Evolutionary conservation across 2,113 vertebrate genomes (phyloP).

Genomic region (Anoura caudifer): DNA sequence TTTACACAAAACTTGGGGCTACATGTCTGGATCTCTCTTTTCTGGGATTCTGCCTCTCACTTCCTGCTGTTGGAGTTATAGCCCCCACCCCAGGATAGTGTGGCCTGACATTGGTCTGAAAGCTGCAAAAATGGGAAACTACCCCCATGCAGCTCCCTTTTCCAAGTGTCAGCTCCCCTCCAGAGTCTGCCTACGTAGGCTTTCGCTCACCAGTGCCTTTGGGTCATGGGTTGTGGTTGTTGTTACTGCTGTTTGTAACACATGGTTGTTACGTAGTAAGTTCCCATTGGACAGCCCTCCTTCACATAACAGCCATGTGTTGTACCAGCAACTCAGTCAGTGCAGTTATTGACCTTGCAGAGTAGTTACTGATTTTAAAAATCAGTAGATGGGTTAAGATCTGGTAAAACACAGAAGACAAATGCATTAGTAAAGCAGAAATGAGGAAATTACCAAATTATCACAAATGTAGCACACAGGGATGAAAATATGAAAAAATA

Average conservation of each 20-base stretch:
- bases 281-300: too few relatives aligned
- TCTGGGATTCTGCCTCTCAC: neutral
- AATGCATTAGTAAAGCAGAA: neutral
- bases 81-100: neutral
- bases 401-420: neutral
- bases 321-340: neutral
- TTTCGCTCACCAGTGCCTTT: neutral
- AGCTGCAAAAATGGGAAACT: neutral
- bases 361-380: constrained; percentile 16
- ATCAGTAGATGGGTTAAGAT: neutral
- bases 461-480: neutral
- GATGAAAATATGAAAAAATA: neutral
- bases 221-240: neutral
- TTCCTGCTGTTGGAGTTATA: neutral
- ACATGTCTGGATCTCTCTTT: neutral
- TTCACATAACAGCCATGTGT: too few relatives aligned
- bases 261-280: neutral
- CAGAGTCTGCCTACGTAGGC: neutral
- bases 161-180: neutral
- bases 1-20: neutral
- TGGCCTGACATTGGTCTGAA: neutral
- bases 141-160: neutral
- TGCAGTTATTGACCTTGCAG: neutral
- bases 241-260: neutral
- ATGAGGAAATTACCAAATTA: neutral